Conservation (phyloP, 1,140 invertebrate genomes). For the Temnothorax curvispinosus region DNA sequence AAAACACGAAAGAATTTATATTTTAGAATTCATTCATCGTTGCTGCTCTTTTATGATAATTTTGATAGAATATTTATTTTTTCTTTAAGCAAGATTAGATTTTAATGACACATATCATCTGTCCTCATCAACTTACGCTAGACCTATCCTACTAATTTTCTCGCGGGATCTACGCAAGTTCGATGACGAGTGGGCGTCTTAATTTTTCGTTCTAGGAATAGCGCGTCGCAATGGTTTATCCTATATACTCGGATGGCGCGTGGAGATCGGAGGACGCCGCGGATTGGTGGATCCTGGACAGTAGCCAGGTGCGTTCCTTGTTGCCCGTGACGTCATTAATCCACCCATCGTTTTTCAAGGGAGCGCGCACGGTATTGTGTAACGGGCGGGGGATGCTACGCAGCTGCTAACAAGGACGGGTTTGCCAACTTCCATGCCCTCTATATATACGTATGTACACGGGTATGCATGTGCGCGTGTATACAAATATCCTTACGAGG, state of each 20-base stretch:
- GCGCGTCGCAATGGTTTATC: constrained; percentile 69
- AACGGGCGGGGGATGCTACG: constrained; percentile 83
- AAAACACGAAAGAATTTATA: background rate
- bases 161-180: background rate
- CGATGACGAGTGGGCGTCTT: background rate
- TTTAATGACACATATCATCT: background rate
- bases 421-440: constrained; percentile 76
- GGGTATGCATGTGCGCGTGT: constrained; percentile 47
- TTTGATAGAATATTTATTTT: background rate
- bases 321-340: constrained; percentile 84
- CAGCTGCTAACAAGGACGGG: constrained; percentile 84
- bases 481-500: constrained; percentile 49
- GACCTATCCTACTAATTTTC: background rate
- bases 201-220: constrained; percentile 22
- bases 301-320: constrained; percentile 83
- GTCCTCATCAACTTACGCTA: background rate
- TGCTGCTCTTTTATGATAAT: background rate
- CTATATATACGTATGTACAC: constrained; percentile 35
- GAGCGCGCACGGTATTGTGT: constrained; percentile 81
- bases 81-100: background rate
- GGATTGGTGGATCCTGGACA: constrained; percentile 76
- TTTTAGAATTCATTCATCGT: background rate
- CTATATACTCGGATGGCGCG: constrained; percentile 48
- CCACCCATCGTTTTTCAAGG: constrained; percentile 83
- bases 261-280: constrained; percentile 55